Evolutionary conservation across 1,140 invertebrate genomes (phyloP).

Genomic region (Drosophila arawakana): DNA sequence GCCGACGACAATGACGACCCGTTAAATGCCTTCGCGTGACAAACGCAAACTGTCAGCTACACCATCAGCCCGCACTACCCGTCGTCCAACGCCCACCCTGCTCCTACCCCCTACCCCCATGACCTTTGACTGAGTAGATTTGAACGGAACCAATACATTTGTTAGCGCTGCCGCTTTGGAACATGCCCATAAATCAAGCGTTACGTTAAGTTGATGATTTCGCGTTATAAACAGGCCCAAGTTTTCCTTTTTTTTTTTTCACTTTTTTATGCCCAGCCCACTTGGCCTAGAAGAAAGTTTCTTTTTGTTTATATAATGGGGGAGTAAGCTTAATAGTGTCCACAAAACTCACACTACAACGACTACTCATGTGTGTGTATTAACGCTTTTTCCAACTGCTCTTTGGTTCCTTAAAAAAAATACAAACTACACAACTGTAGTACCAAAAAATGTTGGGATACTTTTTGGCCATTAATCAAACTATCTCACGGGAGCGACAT

Average conservation of each 20-base stretch:
- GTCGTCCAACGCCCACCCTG: conserved; percentile 1
- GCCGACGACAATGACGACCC: conserved; percentile 36
- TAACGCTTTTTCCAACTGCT: conserved; percentile 60
- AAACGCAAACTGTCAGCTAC: conserved; percentile 73
- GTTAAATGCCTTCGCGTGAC: conserved; percentile 76
- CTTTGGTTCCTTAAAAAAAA: conserved; percentile 10
- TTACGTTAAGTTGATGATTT: conserved; percentile 78
- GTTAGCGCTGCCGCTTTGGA: conserved; percentile 41
- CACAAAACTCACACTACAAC: conserved; percentile 25
- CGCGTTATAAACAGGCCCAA: conserved; percentile 74
- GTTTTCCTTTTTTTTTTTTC: no score
- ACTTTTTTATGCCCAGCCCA: conserved; percentile 44
- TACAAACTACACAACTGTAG: conserved; percentile 53
- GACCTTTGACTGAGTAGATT: conserved; percentile 33
- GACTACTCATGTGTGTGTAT: conserved; percentile 55
- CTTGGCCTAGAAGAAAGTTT: conserved; percentile 40
- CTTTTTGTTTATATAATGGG: conserved; percentile 64
- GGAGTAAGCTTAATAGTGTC: conserved; percentile 70
- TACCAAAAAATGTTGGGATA: conserved; percentile 59
- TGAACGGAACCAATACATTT: conserved; percentile 82
- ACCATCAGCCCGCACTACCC: conserved; percentile 1
- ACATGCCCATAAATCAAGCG: conserved; percentile 75
- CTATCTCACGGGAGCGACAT: conserved; percentile 77
- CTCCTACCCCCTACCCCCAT: neutral
- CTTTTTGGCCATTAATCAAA: conserved; percentile 77